Percentiles rank a stretch among this genome's conserved stretches.
phyloP scores from a whole-genome alignment of 2,888 invertebrate genomes.

The Chloroclysta siterata region DNA sequence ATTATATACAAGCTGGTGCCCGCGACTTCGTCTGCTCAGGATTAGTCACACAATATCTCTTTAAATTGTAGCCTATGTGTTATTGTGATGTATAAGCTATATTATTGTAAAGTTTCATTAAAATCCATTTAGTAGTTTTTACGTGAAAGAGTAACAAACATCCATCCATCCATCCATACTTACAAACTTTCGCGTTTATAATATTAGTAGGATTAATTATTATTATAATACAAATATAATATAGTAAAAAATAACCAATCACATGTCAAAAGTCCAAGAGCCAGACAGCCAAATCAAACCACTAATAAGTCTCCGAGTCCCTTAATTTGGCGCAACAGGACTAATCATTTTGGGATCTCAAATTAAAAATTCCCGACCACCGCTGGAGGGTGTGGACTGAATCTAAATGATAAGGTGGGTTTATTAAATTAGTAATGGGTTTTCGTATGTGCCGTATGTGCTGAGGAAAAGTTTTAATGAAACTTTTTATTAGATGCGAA shows the following conservation, averaged over 20 bases:
- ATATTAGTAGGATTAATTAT: no score
- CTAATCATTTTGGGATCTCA: slow-evolving; percentile 5
- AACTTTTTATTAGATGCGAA: background rate
- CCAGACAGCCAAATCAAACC: slow-evolving; percentile 26
- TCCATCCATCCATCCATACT: no score
- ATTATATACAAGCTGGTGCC: no score
- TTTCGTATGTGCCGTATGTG: background rate
- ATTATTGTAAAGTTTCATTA: no score
- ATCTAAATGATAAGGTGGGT: slow-evolving; percentile 23
- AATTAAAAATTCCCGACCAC: slow-evolving; percentile 33
- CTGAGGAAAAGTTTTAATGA: slow-evolving; percentile 7
- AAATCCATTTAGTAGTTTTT: no score
- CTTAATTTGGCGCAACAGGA: slow-evolving; percentile 8
- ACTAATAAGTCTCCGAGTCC: slow-evolving; percentile 4
- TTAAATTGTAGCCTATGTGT: no score
- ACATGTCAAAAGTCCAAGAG: background rate
- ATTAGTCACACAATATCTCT: no score
- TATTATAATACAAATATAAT: no score
- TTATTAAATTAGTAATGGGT: slow-evolving; percentile 28
- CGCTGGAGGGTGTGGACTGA: slow-evolving; percentile 25
- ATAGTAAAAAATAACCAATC: background rate
- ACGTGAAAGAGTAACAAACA: no score
- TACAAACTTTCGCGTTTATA: no score
- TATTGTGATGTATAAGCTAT: no score
- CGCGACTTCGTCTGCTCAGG: no score